Conservation (phyloP, 1,140 invertebrate genomes). For the Ceratina australensis region DNA sequence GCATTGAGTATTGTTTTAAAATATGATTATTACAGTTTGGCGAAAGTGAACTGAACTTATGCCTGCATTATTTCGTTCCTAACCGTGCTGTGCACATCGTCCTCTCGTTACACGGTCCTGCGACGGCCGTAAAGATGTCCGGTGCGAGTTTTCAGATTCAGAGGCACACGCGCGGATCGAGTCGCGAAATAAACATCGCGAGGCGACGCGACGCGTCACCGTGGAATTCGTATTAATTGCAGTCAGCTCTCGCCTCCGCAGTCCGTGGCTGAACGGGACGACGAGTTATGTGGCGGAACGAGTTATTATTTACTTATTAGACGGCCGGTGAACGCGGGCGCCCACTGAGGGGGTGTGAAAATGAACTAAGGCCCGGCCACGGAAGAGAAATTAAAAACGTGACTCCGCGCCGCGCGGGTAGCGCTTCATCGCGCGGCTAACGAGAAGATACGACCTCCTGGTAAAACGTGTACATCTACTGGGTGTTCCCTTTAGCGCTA, state of each 20-base stretch:
- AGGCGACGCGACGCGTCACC: conserved; percentile 13
- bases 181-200: conserved; percentile 30
- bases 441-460: conserved; percentile 71
- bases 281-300: conserved; percentile 63
- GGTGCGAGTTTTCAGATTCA: background rate
- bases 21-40: too few relatives aligned
- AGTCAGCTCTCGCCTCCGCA: background rate
- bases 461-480: conserved; percentile 43
- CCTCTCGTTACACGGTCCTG: background rate
- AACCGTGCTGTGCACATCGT: background rate
- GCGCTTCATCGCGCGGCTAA: conserved; percentile 66
- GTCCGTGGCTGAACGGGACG: conserved; percentile 17
- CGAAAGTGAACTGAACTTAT: too few relatives aligned
- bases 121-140: background rate
- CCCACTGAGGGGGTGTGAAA: conserved; percentile 65
- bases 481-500: too few relatives aligned
- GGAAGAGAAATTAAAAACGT: conserved; percentile 72
- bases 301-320: conserved; percentile 71
- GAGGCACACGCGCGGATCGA: too few relatives aligned
- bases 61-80: too few relatives aligned
- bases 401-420: conserved; percentile 64
- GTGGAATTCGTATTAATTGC: conserved; percentile 60
- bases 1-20: too few relatives aligned
- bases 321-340: conserved; percentile 43
- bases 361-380: conserved; percentile 64